phyloP scores from a whole-genome alignment of 2,797 vertebrate genomes.

The Hydrolagus colliei region DNA sequence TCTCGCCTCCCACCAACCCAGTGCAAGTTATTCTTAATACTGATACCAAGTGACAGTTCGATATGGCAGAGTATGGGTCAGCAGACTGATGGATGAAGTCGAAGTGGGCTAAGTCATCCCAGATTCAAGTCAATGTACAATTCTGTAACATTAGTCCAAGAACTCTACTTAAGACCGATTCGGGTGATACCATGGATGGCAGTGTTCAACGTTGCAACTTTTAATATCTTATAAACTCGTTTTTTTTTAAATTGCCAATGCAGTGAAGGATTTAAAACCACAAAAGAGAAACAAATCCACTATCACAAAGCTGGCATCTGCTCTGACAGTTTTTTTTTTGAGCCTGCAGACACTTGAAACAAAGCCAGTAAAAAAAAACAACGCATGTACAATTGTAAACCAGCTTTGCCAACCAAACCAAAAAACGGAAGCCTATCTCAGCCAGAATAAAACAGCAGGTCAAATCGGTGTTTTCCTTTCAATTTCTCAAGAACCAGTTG shows the following conservation, averaged over 20 bases:
- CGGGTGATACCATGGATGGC: neutral
- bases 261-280: neutral
- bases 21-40: no score
- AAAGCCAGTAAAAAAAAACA: neutral
- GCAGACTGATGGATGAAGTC: neutral
- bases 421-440: constrained; percentile 5
- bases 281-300: constrained; percentile 14
- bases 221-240: constrained; percentile 13
- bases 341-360: neutral
- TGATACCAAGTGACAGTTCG: neutral
- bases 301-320: constrained; percentile 14
- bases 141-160: neutral
- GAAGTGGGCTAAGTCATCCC: neutral
- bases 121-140: neutral
- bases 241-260: constrained; percentile 10
- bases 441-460: constrained; percentile 14
- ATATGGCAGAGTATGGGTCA: neutral
- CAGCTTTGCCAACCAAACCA: constrained; percentile 21
- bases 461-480: neutral
- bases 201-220: neutral
- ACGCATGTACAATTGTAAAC: neutral
- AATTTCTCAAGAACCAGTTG: constrained; percentile 1
- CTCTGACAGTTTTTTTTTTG: constrained; percentile 1
- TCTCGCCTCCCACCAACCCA: no score
- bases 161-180: neutral